A percentile compares a stretch with the other conserved stretches of the same genome.
These are phyloP conservation scores for Noctua janthe DNA, from an alignment of 2,888 invertebrate species.

Conservation along the genomic window DNA sequence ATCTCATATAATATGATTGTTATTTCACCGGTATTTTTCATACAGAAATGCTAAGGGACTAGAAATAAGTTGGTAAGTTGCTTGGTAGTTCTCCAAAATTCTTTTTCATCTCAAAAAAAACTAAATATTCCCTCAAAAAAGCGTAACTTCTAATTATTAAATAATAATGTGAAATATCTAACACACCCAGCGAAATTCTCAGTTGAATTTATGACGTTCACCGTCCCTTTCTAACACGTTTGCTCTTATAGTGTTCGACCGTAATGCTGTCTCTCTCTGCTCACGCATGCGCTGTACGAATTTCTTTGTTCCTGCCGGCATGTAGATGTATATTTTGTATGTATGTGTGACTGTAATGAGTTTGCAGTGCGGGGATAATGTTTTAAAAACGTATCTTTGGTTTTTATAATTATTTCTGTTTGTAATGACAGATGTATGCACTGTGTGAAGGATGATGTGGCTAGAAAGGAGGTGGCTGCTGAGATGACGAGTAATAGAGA, in stretches of 20 bases:
- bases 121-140: neutral
- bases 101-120: neutral
- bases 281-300: conserved; percentile 71
- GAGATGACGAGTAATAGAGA: neutral
- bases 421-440: neutral
- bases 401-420: neutral
- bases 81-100: neutral
- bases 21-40: too few relatives aligned
- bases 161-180: conserved; percentile 31
- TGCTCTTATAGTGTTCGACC: conserved; percentile 50
- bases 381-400: conserved; percentile 27
- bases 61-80: neutral
- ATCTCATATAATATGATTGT: neutral
- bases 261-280: conserved; percentile 63
- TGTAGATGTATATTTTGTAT: neutral
- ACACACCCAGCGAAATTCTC: conserved; percentile 37
- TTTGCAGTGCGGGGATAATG: conserved; percentile 14
- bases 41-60: neutral
- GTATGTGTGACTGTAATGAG: conserved; percentile 40
- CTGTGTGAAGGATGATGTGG: neutral
- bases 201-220: conserved; percentile 74
- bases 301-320: conserved; percentile 71
- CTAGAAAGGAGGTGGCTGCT: neutral
- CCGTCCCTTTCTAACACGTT: conserved; percentile 63
- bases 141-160: conserved; percentile 37